These are phyloP conservation scores for Chaenodraco wilsoni DNA, from an alignment of 2,797 vertebrate genomes.

Conservation along the genomic window DNA sequence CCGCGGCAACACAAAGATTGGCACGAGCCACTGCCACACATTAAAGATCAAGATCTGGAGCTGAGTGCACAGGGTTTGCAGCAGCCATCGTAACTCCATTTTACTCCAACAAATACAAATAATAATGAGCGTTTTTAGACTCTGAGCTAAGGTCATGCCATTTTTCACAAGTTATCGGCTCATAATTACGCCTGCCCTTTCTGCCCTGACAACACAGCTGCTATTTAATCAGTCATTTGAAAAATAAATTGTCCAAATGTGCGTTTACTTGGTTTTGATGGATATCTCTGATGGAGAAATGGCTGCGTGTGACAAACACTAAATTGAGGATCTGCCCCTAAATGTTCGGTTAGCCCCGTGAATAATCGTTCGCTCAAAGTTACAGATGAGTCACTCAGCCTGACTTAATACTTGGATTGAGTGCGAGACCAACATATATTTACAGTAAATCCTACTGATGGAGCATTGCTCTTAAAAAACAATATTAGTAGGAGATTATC, in stretches of 20 bases:
- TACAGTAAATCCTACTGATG: conserved; percentile 50
- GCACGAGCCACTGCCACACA: conserved; percentile 46
- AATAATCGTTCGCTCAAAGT: conserved; percentile 53
- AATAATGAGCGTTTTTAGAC: not conserved
- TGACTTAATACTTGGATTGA: conserved; percentile 57
- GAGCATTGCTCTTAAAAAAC: conserved; percentile 42
- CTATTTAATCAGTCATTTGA: conserved; percentile 65
- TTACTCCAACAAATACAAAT: conserved; percentile 34
- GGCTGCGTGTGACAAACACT: conserved; percentile 54
- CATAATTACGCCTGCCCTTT: conserved; percentile 67
- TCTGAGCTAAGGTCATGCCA: conserved; percentile 9
- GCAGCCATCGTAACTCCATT: conserved; percentile 16
- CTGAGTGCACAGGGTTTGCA: conserved; percentile 27
- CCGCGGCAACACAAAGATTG: conserved; percentile 43
- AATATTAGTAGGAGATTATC: conserved; percentile 47
- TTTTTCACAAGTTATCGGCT: conserved; percentile 58
- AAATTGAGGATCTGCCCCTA: conserved; percentile 52
- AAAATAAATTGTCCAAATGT: conserved; percentile 65
- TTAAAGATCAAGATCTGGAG: conserved; percentile 56
- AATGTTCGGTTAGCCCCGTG: conserved; percentile 39
- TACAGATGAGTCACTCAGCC: conserved; percentile 58
- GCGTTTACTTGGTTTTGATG: conserved; percentile 60
- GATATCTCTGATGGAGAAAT: conserved; percentile 60
- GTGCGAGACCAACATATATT: conserved; percentile 42
- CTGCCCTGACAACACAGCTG: conserved; percentile 52